Base-by-base conservation (phyloP, 2,888 invertebrate genomes). In the Meiosimyza platycephala region DNA sequence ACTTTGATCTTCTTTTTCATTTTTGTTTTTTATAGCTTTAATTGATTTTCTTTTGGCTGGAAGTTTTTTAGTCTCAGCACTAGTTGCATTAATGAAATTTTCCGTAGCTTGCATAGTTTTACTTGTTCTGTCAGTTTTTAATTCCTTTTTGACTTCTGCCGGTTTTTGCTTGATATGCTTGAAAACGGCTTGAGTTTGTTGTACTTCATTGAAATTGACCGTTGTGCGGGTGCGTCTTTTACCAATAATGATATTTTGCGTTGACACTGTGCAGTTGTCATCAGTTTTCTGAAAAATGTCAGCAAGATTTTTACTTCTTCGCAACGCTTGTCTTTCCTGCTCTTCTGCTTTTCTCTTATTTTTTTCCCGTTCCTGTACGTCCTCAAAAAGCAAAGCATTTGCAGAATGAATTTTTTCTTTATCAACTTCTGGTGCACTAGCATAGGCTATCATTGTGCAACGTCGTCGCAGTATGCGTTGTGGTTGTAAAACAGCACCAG, bases 221-320 rank as follows among this genome's bases (percentile, higher is more conserved):
- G 78, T 77, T 0, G 79, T 73, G 0, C 85, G 81, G 0, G 84
- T 82, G 1, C 83, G 78, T 0, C 86, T 77, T 66, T 85, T 87
- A 2, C 87, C 86, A 0, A 75, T 74, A 9, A 86, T 80, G 9
- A 86, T 86, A 70, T 86, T 86, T 50, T 86, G 84, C 0, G 84
- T 84, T 4, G 86, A 86, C 1, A 86, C 80, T 15, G 80, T 79
- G 13, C 85, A 85, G 47, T 84, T 85, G 57, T 86, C 86, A 67
- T 64, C 79, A 3, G 81, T 78, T 59, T 77, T 84, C 22, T 82
- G 79, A 28, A 84, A 84, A 57, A 85, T 80, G 13, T 73, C 77
- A 2, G 80, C 81, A n/a, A 84, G 68, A 57, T 59, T 72, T 55
- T 73, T 78, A 15, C 71, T 79, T 3, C 67, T 74, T 2, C 78